Percentiles rank a stretch among this genome's conserved stretches.
phyloP scores from a whole-genome alignment of 2,888 invertebrate species.

The Harpalus rubripes region DNA sequence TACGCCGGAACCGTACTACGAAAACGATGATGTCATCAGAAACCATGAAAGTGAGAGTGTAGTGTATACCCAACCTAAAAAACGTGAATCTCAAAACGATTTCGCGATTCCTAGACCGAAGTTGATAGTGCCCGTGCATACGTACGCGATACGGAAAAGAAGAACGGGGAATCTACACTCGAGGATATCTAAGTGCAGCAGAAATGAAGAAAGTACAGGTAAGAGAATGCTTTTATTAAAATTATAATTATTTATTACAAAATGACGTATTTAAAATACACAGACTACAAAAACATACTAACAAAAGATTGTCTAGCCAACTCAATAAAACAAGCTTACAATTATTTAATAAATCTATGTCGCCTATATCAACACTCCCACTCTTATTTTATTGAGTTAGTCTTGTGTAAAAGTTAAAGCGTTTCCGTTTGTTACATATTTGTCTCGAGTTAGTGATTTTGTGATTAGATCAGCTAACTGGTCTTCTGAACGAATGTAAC shows the following conservation, averaged over 20 bases:
- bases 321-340: no score
- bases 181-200: slow-evolving; percentile 69
- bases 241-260: no score
- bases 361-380: no score
- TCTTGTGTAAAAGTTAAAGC: no score
- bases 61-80: slow-evolving; percentile 33
- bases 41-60: slow-evolving; percentile 1
- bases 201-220: slow-evolving; percentile 73
- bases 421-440: no score
- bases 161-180: slow-evolving; percentile 86
- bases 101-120: slow-evolving; percentile 92
- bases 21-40: slow-evolving; percentile 61
- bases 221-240: no score
- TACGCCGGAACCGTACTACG: slow-evolving; percentile 17
- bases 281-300: no score
- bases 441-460: slow-evolving; percentile 30
- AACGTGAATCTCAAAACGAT: slow-evolving; percentile 77
- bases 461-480: slow-evolving; percentile 47
- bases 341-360: no score
- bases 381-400: no score
- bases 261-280: no score
- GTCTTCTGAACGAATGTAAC: slow-evolving; percentile 21
- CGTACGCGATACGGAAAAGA: slow-evolving; percentile 88
- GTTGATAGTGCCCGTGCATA: slow-evolving; percentile 92
- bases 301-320: no score